phyloP scores from a whole-genome alignment of 2,888 invertebrate species.

The Suillia variegata region DNA sequence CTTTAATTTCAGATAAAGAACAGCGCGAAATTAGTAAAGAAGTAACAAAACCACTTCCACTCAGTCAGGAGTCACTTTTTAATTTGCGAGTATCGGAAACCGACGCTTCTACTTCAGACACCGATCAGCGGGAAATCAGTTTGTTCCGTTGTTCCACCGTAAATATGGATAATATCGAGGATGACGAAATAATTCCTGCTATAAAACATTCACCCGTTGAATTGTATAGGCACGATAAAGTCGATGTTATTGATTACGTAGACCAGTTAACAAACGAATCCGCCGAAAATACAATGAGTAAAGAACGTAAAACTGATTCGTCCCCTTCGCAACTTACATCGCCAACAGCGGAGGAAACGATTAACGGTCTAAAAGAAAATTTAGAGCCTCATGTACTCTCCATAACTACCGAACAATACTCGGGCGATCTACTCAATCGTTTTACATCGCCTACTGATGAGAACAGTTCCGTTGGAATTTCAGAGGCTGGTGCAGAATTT shows the following conservation, averaged over 20 bases:
- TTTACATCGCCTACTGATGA: conserved; percentile 36
- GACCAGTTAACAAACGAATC: not conserved
- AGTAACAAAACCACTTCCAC: no score
- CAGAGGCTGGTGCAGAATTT: conserved; percentile 44
- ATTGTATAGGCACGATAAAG: conserved; percentile 1
- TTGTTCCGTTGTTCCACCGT: no score
- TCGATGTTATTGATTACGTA: not conserved
- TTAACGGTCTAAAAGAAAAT: not conserved
- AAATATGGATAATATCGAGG: not conserved
- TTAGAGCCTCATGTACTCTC: not conserved
- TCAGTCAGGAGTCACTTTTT: no score
- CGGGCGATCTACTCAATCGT: not conserved
- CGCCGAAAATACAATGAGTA: not conserved
- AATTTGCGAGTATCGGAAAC: no score
- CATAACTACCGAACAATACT: not conserved
- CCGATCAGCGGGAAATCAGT: no score
- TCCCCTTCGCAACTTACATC: not conserved
- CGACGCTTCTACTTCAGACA: no score
- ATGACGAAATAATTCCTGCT: conserved; percentile 9
- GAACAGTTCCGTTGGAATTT: conserved; percentile 39
- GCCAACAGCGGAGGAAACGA: not conserved
- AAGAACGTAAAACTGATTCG: not conserved
- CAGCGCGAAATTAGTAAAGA: no score
- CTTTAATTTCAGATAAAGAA: no score
- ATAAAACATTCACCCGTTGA: conserved; percentile 21